A percentile compares a stretch with the other conserved stretches of the same genome.
Conservation (phyloP, 2,888 invertebrate species). For the Parochlus steinenii region DNA sequence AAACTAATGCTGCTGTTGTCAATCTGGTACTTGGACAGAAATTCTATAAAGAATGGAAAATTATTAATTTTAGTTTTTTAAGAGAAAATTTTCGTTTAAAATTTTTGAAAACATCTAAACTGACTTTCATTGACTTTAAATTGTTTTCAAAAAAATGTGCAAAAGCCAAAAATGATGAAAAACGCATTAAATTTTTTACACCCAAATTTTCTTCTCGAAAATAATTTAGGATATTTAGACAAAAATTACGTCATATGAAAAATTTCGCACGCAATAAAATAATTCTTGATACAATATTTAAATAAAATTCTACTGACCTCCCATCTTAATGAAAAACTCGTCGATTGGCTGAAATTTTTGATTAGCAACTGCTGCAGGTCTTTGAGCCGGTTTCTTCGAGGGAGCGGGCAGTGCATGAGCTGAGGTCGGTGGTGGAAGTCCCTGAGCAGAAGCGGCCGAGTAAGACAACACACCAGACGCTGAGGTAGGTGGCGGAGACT, state of each 20-base stretch:
- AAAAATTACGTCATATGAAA: no score
- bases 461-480: conserved; percentile 27
- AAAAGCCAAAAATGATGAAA: no score
- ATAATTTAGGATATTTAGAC: no score
- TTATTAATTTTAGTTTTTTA: background rate
- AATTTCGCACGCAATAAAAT: no score
- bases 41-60: conserved; percentile 41
- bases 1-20: conserved; percentile 66
- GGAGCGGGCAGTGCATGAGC: conserved; percentile 3
- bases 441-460: conserved; percentile 29
- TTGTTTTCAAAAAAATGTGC: no score
- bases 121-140: background rate
- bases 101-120: background rate
- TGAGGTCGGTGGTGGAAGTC: conserved; percentile 11
- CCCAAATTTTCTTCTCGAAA: background rate
- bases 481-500: conserved; percentile 14
- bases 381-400: background rate
- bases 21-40: conserved; percentile 53
- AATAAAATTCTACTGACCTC: conserved; percentile 2
- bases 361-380: conserved; percentile 12
- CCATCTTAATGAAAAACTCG: background rate
- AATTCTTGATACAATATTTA: no score
- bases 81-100: background rate
- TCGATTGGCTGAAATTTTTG: conserved; percentile 2
- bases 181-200: no score